Evolutionary conservation across 2,113 vertebrate species (phyloP).

Genomic region (Alaudala cheleensis): DNA sequence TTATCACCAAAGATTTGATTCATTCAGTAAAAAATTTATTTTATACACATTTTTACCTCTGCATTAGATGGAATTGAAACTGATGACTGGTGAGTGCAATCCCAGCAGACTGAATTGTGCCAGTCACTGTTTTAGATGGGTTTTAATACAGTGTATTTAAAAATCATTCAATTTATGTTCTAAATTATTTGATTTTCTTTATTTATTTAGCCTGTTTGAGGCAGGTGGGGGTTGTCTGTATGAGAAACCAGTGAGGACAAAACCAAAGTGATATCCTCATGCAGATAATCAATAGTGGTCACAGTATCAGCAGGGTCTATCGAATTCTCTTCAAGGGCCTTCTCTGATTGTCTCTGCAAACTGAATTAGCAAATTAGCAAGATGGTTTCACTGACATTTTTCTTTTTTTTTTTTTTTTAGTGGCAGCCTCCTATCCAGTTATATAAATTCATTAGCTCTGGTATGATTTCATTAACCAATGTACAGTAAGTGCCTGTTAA

Average conservation of each 20-base stretch:
- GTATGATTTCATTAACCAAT: constrained; percentile 53
- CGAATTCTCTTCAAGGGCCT: constrained; percentile 32
- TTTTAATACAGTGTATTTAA: neutral
- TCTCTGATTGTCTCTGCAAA: constrained; percentile 28
- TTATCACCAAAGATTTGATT: neutral
- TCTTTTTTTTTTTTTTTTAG: neutral
- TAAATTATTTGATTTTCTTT: neutral
- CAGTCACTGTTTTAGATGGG: neutral
- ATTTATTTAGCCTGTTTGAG: neutral
- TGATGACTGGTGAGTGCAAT: neutral
- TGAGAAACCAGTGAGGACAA: neutral
- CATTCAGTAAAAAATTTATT: neutral
- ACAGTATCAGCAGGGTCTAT: neutral
- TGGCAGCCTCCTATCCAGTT: constrained; percentile 43
- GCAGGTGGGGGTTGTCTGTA: neutral
- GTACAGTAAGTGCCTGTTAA: constrained; percentile 37
- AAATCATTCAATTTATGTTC: neutral
- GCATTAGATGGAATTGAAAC: neutral
- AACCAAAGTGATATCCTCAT: rapidly evolving
- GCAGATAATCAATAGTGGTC: neutral
- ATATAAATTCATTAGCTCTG: constrained; percentile 42
- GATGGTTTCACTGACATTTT: neutral
- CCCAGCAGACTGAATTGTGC: neutral
- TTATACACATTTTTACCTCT: neutral
- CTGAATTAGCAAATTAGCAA: constrained; percentile 39